phyloP scores from a whole-genome alignment of 92 coral and sea anemone genomes.

The Muricea muricata region DNA sequence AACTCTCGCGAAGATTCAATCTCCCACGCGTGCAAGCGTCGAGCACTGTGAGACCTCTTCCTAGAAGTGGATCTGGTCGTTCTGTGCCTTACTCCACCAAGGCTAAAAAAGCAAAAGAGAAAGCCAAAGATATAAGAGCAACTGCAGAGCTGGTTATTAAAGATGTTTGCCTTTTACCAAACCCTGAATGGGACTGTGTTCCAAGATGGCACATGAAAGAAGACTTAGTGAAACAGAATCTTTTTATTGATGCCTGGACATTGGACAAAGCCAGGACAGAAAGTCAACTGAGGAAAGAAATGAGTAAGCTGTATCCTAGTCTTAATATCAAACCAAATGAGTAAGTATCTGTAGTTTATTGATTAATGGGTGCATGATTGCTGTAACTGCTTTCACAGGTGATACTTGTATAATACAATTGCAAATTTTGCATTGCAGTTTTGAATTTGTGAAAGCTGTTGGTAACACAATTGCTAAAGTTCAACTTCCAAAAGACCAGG shows the following conservation, averaged over 20 bases:
- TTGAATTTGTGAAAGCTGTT: constrained; percentile 62
- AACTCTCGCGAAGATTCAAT: neutral
- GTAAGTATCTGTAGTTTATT: constrained; percentile 24
- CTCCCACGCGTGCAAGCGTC: neutral
- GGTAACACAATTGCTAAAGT: constrained; percentile 50
- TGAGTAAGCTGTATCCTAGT: neutral
- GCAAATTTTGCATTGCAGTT: no score
- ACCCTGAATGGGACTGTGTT: neutral
- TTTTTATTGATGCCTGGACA: constrained; percentile 23
- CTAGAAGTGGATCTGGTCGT: constrained; percentile 28
- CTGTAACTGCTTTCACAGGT: no score
- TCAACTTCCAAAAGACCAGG: constrained; percentile 61
- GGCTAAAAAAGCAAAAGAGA: constrained; percentile 7
- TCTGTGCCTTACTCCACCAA: constrained; percentile 43
- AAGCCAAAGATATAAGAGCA: constrained; percentile 37
- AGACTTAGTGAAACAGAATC: neutral
- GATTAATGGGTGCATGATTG: no score
- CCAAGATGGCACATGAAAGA: constrained; percentile 9
- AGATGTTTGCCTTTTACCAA: constrained; percentile 22
- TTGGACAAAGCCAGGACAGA: constrained; percentile 12
- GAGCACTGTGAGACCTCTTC: neutral
- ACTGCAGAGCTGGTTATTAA: constrained; percentile 2
- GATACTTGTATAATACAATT: no score
- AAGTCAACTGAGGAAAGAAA: neutral
- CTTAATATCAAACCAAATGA: constrained; percentile 14